These are phyloP conservation scores for Drosophila biarmipes DNA, from an alignment of 1,140 invertebrate species.

Conservation along the genomic window DNA sequence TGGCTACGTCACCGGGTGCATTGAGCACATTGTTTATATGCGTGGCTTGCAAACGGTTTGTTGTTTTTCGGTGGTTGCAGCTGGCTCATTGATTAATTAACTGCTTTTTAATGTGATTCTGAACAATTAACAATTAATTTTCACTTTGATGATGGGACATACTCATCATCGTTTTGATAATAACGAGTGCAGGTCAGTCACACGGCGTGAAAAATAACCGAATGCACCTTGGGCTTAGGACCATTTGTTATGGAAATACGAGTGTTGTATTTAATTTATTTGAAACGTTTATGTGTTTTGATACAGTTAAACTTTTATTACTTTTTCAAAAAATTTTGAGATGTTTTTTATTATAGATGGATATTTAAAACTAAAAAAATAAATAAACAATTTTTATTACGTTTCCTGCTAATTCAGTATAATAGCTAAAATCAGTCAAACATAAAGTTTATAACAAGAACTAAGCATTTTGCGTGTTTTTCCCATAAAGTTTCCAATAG, in stretches of 20 bases:
- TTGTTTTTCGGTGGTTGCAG: conserved; percentile 4
- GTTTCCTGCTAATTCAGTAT: too few species aligned
- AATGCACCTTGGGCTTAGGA: conserved; percentile 13
- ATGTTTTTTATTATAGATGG: too few species aligned
- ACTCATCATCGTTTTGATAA: conserved; percentile 9
- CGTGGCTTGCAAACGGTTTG: not conserved
- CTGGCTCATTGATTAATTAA: conserved; percentile 50
- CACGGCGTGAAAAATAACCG: conserved; percentile 14
- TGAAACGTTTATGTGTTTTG: not conserved
- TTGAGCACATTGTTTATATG: conserved; percentile 21
- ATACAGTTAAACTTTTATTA: too few species aligned
- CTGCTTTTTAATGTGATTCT: conserved; percentile 47
- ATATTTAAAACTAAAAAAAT: too few species aligned
- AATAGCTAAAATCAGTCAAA: too few species aligned
- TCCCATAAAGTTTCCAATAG: too few species aligned
- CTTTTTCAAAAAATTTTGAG: too few species aligned
- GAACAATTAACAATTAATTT: conserved; percentile 46
- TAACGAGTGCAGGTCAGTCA: conserved; percentile 47
- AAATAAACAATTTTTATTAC: too few species aligned
- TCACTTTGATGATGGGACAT: conserved; percentile 12
- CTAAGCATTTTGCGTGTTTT: too few species aligned
- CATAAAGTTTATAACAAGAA: too few species aligned
- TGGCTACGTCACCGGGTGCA: conserved; percentile 38
- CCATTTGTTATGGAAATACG: not conserved
- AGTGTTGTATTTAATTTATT: not conserved